Conservation (phyloP, 2,113 vertebrate genomes). For the Ellobius talpinus region DNA sequence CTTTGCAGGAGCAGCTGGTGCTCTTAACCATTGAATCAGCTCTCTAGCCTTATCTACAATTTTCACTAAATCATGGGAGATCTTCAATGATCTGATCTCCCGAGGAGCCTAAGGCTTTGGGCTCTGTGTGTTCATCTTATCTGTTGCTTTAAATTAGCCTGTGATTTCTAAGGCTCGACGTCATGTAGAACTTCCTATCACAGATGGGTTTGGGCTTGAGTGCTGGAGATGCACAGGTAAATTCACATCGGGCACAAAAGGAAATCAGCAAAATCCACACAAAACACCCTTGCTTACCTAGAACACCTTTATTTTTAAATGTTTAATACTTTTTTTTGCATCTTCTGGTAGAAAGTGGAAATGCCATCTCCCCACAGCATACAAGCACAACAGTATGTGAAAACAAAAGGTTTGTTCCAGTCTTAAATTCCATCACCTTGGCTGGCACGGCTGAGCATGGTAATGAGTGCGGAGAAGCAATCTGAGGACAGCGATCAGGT, state of each 20-base stretch:
- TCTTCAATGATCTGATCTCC: not conserved
- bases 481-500: not conserved
- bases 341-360: not conserved
- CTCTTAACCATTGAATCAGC: not conserved
- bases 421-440: constrained; percentile 40
- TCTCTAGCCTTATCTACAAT: not conserved
- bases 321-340: not conserved
- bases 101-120: not conserved
- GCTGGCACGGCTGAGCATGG: not conserved
- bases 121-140: not conserved
- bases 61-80: not conserved
- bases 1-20: not conserved
- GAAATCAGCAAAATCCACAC: not conserved
- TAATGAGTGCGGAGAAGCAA: constrained; percentile 50
- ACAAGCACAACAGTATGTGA: not conserved
- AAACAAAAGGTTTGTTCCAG: constrained; percentile 31
- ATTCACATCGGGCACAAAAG: not conserved
- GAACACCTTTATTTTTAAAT: not conserved
- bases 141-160: not conserved
- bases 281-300: not conserved
- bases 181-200: not conserved
- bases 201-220: not conserved
- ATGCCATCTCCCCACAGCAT: not conserved
- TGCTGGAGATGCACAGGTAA: not conserved
- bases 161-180: not conserved